Conservation (phyloP, 2,113 vertebrate genomes). For the Phainopepla nitens region DNA sequence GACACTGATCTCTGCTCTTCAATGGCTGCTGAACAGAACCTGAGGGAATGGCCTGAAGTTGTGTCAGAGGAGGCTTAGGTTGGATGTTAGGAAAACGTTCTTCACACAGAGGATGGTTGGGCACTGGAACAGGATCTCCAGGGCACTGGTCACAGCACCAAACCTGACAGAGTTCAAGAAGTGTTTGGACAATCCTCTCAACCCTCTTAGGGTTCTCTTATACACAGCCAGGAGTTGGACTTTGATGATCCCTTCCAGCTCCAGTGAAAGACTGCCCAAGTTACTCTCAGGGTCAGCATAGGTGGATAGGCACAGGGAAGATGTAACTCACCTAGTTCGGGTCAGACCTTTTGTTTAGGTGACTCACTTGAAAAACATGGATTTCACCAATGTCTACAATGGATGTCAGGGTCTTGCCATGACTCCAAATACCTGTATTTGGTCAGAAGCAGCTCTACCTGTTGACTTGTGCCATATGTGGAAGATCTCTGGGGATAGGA, state of each 20-base stretch:
- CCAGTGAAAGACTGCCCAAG: not conserved
- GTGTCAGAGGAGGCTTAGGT: not conserved
- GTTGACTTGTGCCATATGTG: not conserved
- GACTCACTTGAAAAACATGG: not conserved
- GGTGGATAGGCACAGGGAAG: not conserved
- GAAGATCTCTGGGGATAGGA: not conserved
- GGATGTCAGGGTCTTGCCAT: not conserved
- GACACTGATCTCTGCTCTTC: not conserved
- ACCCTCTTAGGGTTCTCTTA: not conserved
- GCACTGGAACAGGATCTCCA: not conserved
- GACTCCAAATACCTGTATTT: not conserved
- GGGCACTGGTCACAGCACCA: not conserved
- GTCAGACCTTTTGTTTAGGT: not conserved
- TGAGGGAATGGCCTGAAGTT: too few relatives aligned
- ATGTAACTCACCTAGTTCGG: not conserved
- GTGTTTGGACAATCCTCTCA: not conserved
- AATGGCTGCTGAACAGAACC: fast-evolving
- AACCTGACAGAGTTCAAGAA: not conserved
- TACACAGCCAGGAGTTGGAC: not conserved
- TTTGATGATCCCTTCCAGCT: not conserved
- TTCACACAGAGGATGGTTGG: fast-evolving
- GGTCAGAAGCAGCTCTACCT: not conserved
- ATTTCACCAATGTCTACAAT: not conserved
- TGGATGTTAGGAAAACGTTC: not conserved
- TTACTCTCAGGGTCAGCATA: not conserved